Percentiles rank a stretch among this genome's conserved stretches.
phyloP scores from a whole-genome alignment of 2,113 vertebrate genomes.

The Mustela lutreola region DNA sequence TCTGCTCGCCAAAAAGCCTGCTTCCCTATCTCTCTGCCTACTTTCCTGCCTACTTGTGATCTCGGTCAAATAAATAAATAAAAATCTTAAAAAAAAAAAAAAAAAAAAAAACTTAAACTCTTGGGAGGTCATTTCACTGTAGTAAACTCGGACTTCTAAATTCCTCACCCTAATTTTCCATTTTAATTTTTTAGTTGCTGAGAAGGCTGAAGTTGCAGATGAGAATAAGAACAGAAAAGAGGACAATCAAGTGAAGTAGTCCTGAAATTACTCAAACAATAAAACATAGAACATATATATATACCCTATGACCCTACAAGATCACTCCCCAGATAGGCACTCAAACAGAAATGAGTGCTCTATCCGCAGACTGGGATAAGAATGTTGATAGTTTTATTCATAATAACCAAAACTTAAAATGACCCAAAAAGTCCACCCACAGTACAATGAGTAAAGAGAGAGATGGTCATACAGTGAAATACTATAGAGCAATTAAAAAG shows the following conservation, averaged over 20 bases:
- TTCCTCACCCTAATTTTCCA: background rate
- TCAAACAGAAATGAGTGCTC: background rate
- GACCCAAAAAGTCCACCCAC: background rate
- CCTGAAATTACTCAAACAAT: conserved; percentile 36
- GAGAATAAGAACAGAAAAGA: background rate
- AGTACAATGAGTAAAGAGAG: background rate
- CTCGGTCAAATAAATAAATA: too few species aligned
- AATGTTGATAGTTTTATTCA: background rate
- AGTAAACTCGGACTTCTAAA: conserved; percentile 46
- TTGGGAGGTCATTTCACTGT: conserved; percentile 77
- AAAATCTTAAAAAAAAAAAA: too few species aligned
- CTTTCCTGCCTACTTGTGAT: too few species aligned
- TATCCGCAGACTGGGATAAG: background rate
- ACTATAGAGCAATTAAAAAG: background rate
- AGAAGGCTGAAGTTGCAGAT: background rate
- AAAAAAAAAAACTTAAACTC: conserved; percentile 72
- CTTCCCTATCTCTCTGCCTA: too few species aligned
- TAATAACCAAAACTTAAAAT: background rate
- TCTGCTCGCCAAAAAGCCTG: too few species aligned
- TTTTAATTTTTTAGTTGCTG: conserved; percentile 16
- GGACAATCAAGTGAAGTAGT: background rate
- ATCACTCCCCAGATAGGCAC: background rate
- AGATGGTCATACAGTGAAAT: background rate
- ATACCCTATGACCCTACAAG: background rate
- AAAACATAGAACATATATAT: conserved; percentile 10